These are phyloP conservation scores for Drosophila mulleri DNA, from an alignment of 2,888 invertebrate species.

Conservation along the genomic window DNA sequence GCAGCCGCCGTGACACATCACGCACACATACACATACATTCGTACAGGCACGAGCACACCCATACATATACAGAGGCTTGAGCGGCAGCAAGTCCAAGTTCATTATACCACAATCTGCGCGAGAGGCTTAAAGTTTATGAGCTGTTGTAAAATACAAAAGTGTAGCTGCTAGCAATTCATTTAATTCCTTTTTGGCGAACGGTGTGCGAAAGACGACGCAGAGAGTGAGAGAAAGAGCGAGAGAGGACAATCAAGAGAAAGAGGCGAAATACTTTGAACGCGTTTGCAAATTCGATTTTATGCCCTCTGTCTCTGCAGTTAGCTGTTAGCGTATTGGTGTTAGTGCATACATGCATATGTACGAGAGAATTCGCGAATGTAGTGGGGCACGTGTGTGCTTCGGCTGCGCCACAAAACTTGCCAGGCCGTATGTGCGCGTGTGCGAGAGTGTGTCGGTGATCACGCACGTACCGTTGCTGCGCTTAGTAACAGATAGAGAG, in stretches of 20 bases:
- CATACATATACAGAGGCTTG: slow-evolving; percentile 25
- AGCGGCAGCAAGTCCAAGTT: slow-evolving; percentile 65
- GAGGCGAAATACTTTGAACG: slow-evolving; percentile 55
- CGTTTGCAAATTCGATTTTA: slow-evolving; percentile 69
- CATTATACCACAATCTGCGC: slow-evolving; percentile 67
- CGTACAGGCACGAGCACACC: slow-evolving; percentile 3
- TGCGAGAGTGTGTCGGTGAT: slow-evolving; percentile 63
- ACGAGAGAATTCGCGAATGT: slow-evolving; percentile 78
- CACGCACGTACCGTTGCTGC: slow-evolving; percentile 68
- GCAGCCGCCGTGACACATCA: slow-evolving; percentile 61
- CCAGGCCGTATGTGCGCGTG: slow-evolving; percentile 46
- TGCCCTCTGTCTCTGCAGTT: slow-evolving; percentile 36
- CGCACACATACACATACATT: slow-evolving; percentile 20
- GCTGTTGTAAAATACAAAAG: slow-evolving; percentile 65
- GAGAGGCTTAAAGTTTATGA: slow-evolving; percentile 72
- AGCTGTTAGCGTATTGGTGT: slow-evolving; percentile 27
- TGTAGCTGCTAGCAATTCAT: slow-evolving; percentile 55
- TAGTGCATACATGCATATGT: slow-evolving; percentile 22
- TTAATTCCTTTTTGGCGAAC: slow-evolving; percentile 67
- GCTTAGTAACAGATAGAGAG: slow-evolving; percentile 70
- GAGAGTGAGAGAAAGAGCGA: slow-evolving; percentile 23
- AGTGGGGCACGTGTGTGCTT: slow-evolving; percentile 84
- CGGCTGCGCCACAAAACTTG: slow-evolving; percentile 49
- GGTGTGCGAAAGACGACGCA: slow-evolving; percentile 32
- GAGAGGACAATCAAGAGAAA: slow-evolving; percentile 21